These are phyloP conservation scores for Pycnonotus jocosus DNA, from an alignment of 2,113 vertebrate genomes.

Conservation along the genomic window DNA sequence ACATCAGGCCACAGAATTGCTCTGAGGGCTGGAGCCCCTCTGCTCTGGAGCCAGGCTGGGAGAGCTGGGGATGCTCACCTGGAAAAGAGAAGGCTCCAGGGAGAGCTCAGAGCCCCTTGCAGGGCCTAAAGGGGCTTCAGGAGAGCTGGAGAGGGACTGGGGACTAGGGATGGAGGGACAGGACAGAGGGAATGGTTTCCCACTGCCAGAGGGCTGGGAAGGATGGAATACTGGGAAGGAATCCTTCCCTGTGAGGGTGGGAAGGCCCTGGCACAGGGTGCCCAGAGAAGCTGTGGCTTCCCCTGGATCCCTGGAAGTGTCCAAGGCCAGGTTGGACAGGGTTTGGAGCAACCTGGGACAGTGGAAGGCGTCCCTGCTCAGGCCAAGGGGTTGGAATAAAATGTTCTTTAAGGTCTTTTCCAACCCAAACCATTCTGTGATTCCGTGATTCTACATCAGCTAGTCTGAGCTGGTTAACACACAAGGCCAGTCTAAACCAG, in stretches of 20 bases:
- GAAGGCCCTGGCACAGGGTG: rapidly evolving
- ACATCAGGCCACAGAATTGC: rapidly evolving
- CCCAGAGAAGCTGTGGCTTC: not conserved
- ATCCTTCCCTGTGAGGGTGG: rapidly evolving
- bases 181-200: not conserved
- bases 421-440: not conserved
- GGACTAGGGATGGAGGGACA: not conserved
- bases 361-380: not conserved
- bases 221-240: rapidly evolving
- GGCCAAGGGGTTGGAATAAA: rapidly evolving
- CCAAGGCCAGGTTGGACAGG: rapidly evolving
- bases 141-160: not conserved
- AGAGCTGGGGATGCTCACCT: not conserved
- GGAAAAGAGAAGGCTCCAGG: not conserved
- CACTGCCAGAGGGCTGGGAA: rapidly evolving
- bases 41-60: not conserved
- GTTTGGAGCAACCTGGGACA: rapidly evolving
- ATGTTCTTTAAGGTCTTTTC: not conserved
- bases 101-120: rapidly evolving
- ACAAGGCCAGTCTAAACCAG: not conserved
- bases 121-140: not conserved
- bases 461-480: not conserved
- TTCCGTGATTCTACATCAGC: not conserved
- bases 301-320: not conserved
- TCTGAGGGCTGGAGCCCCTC: not conserved